Evolutionary conservation across 2,797 vertebrate genomes (phyloP), one percentile per base, ranked within the genome.

Genomic region (Nyctalus aviator): DNA sequence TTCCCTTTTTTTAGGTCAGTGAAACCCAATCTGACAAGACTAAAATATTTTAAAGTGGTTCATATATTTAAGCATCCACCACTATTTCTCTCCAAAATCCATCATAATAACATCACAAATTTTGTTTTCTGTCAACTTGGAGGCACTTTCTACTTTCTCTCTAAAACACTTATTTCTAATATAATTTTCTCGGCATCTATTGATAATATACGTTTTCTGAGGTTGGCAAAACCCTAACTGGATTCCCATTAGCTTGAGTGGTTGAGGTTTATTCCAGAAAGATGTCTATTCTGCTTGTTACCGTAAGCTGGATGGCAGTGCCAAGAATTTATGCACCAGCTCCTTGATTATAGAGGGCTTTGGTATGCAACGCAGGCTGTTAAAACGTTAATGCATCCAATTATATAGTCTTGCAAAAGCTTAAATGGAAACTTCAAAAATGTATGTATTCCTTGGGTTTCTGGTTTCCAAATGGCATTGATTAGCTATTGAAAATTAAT

Each of bases 61-160:
- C 83, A 57, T 91, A 35, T 89, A 71, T 79, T 96, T 96, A 95
- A 95, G 17, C 27, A 71, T 91, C 86, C 85, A 91, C 46, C 84
- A 87, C 73, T 93, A 89, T 92, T 95, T 93, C 81, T 96, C 93
- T 97, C 92, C 88, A 94, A 96, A 98, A 97, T 97, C 96, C 92
- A 97, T 97, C 88, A 97, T 97, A 97, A 97, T 97, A 96, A 90
- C 94, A 97, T 97, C 95, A 97, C 21, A 41, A 79, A 95, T 94
- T 97, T 93, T 95, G 94, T 97, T 95, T 95, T 97, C 97, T 97
- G 96, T 98, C 96, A 97, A 97, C 89, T 98, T 94, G 93, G 79
- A 98, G 91, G 89, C 57, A 91, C 89, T 96, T 97, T 96, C 95
- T 97, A 93, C 97, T 96, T 97, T 96, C 88, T 96, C 92, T 96